Base-by-base conservation (phyloP, 2,797 vertebrate species). In the Darevskia mixta region DNA sequence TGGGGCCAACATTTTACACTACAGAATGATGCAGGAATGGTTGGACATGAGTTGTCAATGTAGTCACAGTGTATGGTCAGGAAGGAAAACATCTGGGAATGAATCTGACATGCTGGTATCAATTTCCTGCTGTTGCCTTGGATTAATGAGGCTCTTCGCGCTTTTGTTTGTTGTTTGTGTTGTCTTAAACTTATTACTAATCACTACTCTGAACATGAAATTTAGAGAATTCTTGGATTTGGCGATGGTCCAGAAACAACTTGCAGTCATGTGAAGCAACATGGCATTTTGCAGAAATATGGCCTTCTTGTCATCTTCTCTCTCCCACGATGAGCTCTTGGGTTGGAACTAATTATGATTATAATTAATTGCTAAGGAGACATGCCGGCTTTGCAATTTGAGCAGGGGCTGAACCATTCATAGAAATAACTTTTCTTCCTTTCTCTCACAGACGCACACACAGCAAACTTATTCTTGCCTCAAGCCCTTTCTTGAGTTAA, bases 401-500 rank as follows among this genome's bases (percentile, higher is more conserved):
- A 92, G 82, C 25, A 45, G 29, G 5, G 17, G 64, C 79, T 85
- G 73, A 87, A 55, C 73, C 55, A 27, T 84, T 86, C 87, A 88
- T 29, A 69, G 64, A 32, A 91, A 90, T 87, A 83, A 55, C n/a
- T n/a, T 41, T 1, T 25, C 2, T 76, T 90, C 71, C 64, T 69
- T 23, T 64, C 18, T 64, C 61, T 64, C 27, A 49, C 29, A 72
- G 17, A 55, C 67, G 10, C 10, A 90, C 35, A 15, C 25, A 82
- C 29, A 67, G 20, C 77, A 73, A 72, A 64, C 32, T 35, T 0
- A 0, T 79, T 69, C 91, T 91, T 91, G 29, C 55, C 49, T 90
- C 69, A 75, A 88, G 86, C 55, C 6, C 9, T 49, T 89, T 32
- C 38, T 67, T 38, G 55, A 90, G 1, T 25, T 83, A 66, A 80